phyloP scores from a whole-genome alignment of 2,797 vertebrate genomes.

The Intellagama lesueurii region DNA sequence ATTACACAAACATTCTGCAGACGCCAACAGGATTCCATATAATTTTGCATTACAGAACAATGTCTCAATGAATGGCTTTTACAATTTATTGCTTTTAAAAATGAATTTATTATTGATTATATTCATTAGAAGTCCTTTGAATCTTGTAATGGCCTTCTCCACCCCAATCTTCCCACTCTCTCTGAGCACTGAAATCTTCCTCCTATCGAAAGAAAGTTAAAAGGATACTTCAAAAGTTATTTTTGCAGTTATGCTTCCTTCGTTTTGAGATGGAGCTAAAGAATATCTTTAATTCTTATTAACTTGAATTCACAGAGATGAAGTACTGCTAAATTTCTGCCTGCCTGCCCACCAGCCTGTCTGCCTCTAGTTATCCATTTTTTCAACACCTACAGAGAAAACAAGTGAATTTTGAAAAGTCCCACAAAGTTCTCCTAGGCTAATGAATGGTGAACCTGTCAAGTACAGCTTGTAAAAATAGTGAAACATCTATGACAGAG shows the following conservation, averaged over 20 bases:
- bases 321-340: neutral
- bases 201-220: neutral
- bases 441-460: neutral
- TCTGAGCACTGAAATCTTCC: neutral
- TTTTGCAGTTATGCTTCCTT: neutral
- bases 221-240: neutral
- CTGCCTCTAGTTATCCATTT: no score
- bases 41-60: neutral
- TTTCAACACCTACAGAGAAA: neutral
- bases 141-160: neutral
- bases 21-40: neutral
- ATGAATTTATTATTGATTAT: neutral
- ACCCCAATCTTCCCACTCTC: neutral
- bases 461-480: no score
- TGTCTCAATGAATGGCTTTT: neutral
- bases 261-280: slow-evolving; percentile 3
- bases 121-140: neutral
- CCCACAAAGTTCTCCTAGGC: rapidly evolving
- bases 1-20: no score
- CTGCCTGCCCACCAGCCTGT: neutral
- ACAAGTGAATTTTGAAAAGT: neutral
- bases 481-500: slow-evolving; percentile 43
- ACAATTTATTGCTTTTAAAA: neutral
- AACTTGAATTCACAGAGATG: neutral
- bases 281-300: neutral